A percentile compares a stretch with the other conserved stretches of the same genome.
Conservation (phyloP, 37 sponge, comb jelly and placozoan genomes). For the Crambe crambe region DNA sequence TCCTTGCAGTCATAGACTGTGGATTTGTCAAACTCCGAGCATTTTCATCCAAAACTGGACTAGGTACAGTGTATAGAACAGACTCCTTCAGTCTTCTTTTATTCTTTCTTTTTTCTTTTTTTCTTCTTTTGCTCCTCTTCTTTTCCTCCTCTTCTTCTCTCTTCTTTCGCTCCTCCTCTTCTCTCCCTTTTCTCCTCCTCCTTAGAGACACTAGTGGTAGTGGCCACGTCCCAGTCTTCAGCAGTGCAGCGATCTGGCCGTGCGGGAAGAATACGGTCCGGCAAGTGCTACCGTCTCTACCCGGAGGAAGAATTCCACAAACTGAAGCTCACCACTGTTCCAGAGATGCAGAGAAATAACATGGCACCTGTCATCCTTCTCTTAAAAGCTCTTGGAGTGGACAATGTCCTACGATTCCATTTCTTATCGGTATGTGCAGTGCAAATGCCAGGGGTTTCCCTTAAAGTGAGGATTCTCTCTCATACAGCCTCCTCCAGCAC, state of each 20-base stretch:
- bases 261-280: slow-evolving; percentile 90
- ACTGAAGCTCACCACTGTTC: slow-evolving; percentile 53
- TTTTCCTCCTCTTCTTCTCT: not conserved
- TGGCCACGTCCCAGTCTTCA: slow-evolving; percentile 87
- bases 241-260: slow-evolving; percentile 89
- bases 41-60: slow-evolving; percentile 60
- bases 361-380: slow-evolving; percentile 86
- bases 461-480: not conserved
- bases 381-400: slow-evolving; percentile 90
- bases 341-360: slow-evolving; percentile 83
- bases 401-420: slow-evolving; percentile 87
- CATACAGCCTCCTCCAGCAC: slow-evolving; percentile 85
- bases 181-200: not conserved
- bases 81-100: not conserved
- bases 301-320: slow-evolving; percentile 64
- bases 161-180: not conserved
- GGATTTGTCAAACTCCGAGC: slow-evolving; percentile 92
- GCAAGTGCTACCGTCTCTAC: slow-evolving; percentile 81
- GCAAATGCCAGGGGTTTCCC: not conserved
- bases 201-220: slow-evolving; percentile 84
- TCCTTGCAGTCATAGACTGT: slow-evolving; percentile 82
- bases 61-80: slow-evolving; percentile 46
- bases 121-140: not conserved
- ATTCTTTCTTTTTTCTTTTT: not conserved
- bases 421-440: slow-evolving; percentile 77